Evolutionary conservation across 2,888 invertebrate genomes (phyloP), one percentile per base, ranked within the genome.

Genomic region (Andrena dorsata): DNA sequence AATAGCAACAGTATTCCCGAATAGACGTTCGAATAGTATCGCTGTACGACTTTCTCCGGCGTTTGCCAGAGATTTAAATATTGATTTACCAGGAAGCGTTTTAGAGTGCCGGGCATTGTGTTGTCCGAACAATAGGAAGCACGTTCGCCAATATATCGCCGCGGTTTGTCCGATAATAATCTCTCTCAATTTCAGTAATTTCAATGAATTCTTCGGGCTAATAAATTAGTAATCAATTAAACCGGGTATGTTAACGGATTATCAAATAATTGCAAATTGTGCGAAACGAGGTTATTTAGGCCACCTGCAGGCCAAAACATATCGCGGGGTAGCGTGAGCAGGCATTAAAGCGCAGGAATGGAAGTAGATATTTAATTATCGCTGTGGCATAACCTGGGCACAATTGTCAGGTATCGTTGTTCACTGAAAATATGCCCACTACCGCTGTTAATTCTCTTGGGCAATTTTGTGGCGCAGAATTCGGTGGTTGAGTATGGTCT

Each of bases 181-280:
- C 69, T 73, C 77, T 74, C 74, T 70, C 77, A 64, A 71, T 74
- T 66, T 71, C 78, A 71, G 76, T 63, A 71, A 75, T 82, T 75
- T 71, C 74, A 74, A 71, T 83, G 73, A 73, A 76, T 74, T 74
- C 78, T 82, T 77, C 71, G 41, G 3, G 30, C 69, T 73, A 75
- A 75, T 78, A 71, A 83, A 78, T 83, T 77, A 82, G 35, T 77
- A 77, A 83, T 82, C 83, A 83, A 66, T 75, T 78, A 78, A 68
- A 82, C 82, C 23, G 53, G 41, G 26, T 73, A 47, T 71, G 74
- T 77, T 77, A 83, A 83, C 68, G 74, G 74, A 66, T 78, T 82
- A 82, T 74, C 74, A 81, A 81, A 72, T 76, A 63, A 81, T 76
- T 76, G 81, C 72, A 83, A 81, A 83, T 81, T 73, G 73, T 61